Conservation (phyloP, 2,113 vertebrate species). For the Carassius carassius region DNA sequence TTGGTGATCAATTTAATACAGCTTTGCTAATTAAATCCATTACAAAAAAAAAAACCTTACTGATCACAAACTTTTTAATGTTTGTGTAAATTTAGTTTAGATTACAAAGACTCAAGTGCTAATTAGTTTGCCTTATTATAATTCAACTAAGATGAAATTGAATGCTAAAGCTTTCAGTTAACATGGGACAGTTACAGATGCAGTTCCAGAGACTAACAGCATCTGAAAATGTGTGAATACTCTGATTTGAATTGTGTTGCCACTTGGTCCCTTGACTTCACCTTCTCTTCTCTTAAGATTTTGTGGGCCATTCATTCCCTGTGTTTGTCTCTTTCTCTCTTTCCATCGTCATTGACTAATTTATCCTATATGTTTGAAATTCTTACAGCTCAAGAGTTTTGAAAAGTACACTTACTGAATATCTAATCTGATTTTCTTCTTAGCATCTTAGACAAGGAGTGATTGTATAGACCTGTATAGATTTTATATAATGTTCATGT, state of each 20-base stretch:
- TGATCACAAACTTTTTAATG: not conserved
- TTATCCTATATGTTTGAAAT: not conserved
- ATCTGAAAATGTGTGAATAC: constrained; percentile 9
- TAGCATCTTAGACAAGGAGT: not conserved
- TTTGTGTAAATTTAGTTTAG: not conserved
- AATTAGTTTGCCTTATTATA: not conserved
- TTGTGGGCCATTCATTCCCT: constrained; percentile 9
- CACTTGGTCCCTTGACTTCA: constrained; percentile 42
- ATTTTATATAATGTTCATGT: not conserved
- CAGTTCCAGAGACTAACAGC: constrained; percentile 11
- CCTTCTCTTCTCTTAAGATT: constrained; percentile 6
- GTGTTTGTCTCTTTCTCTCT: not conserved
- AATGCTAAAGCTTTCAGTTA: not conserved
- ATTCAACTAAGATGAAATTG: not conserved
- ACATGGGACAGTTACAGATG: not conserved
- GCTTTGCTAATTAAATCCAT: not conserved
- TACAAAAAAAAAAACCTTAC: not conserved
- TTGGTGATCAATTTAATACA: not conserved
- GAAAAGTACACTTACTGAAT: constrained; percentile 50
- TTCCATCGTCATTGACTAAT: not conserved
- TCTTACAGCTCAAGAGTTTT: constrained; percentile 62
- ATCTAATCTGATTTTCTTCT: not conserved
- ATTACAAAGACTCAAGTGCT: not conserved
- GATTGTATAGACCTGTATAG: not conserved
- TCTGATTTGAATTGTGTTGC: not conserved